phyloP scores from a whole-genome alignment of 2,888 invertebrate species.

The Desoria tigrina region DNA sequence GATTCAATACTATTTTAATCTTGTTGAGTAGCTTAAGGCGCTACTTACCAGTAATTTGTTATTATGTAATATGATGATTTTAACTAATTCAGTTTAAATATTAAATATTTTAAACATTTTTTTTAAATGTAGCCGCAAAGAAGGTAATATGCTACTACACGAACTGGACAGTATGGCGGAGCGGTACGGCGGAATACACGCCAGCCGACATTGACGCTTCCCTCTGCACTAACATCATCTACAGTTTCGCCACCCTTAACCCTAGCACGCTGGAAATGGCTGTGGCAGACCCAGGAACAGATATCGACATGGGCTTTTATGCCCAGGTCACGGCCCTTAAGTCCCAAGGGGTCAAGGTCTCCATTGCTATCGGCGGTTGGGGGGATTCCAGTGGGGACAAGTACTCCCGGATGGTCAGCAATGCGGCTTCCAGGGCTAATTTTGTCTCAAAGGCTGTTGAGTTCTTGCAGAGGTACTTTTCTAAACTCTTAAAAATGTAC shows the following conservation, averaged over 20 bases:
- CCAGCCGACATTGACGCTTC: conserved; percentile 94
- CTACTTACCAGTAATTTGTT: too few species aligned
- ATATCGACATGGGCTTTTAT: conserved; percentile 87
- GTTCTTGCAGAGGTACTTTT: conserved; percentile 73
- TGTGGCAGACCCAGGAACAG: too few species aligned
- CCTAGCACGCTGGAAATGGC: conserved; percentile 67
- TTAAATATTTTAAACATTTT: too few species aligned
- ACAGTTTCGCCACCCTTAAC: conserved; percentile 84
- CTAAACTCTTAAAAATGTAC: too few species aligned
- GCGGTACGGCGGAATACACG: conserved; percentile 83
- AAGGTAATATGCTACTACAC: conserved; percentile 94
- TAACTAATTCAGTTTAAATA: too few species aligned
- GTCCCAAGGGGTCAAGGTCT: conserved; percentile 79
- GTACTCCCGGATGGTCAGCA: conserved; percentile 75
- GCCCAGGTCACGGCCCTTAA: conserved; percentile 81
- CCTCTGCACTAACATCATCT: conserved; percentile 93
- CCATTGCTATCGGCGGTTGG: conserved; percentile 78
- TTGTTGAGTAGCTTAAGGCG: too few species aligned
- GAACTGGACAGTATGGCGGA: conserved; percentile 86
- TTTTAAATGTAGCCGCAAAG: too few species aligned
- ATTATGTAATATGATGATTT: too few species aligned
- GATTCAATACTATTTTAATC: too few species aligned
- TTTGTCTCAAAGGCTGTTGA: conserved; percentile 70
- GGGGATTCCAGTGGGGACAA: conserved; percentile 82
- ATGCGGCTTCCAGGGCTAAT: conserved; percentile 66